These are phyloP conservation scores for Nymphalis io DNA, from an alignment of 1,140 invertebrate species.

Conservation along the genomic window DNA sequence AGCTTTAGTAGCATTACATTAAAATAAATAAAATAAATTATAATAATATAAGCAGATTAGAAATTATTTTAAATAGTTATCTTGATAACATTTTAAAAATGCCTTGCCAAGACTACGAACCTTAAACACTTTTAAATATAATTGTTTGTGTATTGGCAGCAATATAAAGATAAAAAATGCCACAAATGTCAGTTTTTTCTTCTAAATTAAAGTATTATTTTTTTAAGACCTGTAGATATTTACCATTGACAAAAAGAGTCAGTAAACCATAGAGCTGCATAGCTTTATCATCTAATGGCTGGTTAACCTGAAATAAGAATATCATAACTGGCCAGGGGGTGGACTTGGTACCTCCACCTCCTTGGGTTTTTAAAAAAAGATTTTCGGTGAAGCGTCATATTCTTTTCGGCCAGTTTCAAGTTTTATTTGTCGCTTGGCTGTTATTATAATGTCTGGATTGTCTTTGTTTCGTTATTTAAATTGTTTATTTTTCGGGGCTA, in stretches of 20 bases:
- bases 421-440: slow-evolving; percentile 36
- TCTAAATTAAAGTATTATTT: too few species aligned
- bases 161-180: too few species aligned
- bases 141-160: too few species aligned
- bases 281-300: background rate
- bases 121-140: too few species aligned
- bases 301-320: slow-evolving; percentile 14
- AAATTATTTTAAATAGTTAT: too few species aligned
- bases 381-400: slow-evolving; percentile 45
- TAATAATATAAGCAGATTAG: background rate
- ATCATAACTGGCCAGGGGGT: slow-evolving; percentile 71
- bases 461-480: slow-evolving; percentile 25
- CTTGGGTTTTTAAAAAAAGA: slow-evolving; percentile 49
- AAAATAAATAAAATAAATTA: background rate
- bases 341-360: slow-evolving; percentile 56
- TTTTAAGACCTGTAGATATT: too few species aligned
- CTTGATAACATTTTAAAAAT: too few species aligned
- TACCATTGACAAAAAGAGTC: too few species aligned
- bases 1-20: background rate
- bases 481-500: slow-evolving; percentile 23
- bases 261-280: background rate
- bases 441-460: slow-evolving; percentile 37
- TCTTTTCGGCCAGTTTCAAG: slow-evolving; percentile 42
- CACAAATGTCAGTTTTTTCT: too few species aligned
- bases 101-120: too few species aligned